phyloP scores from a whole-genome alignment of 2,797 vertebrate species.

The Chrosomus eos region DNA sequence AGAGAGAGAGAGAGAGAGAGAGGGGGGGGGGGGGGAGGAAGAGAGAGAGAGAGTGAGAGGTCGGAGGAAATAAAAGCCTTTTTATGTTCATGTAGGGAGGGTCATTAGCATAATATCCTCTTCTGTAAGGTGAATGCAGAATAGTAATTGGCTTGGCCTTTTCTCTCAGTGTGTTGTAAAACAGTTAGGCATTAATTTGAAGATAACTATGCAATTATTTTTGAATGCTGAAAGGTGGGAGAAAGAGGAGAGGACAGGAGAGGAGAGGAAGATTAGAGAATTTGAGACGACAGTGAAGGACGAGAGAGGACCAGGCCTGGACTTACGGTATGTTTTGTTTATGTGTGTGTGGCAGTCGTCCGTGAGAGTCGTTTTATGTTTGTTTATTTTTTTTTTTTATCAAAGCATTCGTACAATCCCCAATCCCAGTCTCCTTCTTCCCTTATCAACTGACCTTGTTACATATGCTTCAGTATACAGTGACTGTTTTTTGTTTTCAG shows the following conservation, averaged over 20 bases:
- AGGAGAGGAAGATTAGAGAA: not conserved
- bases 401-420: no score
- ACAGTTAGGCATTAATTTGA: constrained; percentile 90
- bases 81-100: constrained; percentile 82
- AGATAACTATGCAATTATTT: constrained; percentile 88
- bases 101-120: constrained; percentile 87
- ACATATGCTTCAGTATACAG: not conserved
- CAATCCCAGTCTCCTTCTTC: no score
- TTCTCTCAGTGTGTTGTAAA: constrained; percentile 88
- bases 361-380: no score
- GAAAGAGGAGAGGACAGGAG: constrained; percentile 71
- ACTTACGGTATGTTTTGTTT: no score
- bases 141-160: constrained; percentile 89
- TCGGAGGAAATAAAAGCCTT: constrained; percentile 80
- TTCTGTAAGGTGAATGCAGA: constrained; percentile 88
- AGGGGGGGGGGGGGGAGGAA: constrained; percentile 31
- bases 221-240: constrained; percentile 82
- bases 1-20: constrained; percentile 29
- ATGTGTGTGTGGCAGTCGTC: no score
- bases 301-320: no score
- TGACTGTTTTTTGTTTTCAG: not conserved
- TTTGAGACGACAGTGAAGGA: no score
- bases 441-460: no score
- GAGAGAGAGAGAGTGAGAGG: constrained; percentile 75
- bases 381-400: no score